These are phyloP conservation scores for Cyaniris semiargus DNA, from an alignment of 2,888 invertebrate genomes.

Conservation along the genomic window DNA sequence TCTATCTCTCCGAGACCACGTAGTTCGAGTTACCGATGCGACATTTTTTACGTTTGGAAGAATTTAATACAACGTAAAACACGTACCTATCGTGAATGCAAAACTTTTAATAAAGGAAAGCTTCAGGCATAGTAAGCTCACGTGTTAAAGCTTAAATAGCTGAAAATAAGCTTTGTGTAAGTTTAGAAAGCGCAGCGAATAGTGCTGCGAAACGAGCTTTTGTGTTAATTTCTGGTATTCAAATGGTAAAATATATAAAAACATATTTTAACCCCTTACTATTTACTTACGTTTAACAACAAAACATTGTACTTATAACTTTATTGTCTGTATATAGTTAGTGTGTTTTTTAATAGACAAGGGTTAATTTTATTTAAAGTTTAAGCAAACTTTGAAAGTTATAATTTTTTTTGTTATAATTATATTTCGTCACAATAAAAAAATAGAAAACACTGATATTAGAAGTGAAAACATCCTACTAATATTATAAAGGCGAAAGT, in stretches of 20 bases:
- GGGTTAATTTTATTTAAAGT: too few species aligned
- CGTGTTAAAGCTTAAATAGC: neutral
- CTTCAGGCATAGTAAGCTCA: neutral
- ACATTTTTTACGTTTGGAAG: neutral
- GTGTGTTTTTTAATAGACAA: too few species aligned
- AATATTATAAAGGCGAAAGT: too few species aligned
- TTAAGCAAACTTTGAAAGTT: too few species aligned
- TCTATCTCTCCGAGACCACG: neutral
- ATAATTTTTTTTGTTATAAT: too few species aligned
- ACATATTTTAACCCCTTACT: neutral
- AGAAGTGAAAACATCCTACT: too few species aligned
- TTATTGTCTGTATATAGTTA: too few species aligned
- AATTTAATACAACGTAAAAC: neutral
- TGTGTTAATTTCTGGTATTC: neutral
- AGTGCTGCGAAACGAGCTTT: neutral
- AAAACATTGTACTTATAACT: too few species aligned
- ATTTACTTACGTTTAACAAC: too few species aligned
- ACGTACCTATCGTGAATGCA: neutral
- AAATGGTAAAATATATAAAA: neutral
- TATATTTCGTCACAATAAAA: too few species aligned
- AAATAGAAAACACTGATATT: too few species aligned
- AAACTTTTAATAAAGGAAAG: neutral
- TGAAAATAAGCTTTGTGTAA: conserved; percentile 8
- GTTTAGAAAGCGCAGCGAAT: neutral
- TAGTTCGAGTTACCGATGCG: too few species aligned